Evolutionary conservation across 2,113 vertebrate species (phyloP).

Genomic region (Malurus alboscapulatus): DNA sequence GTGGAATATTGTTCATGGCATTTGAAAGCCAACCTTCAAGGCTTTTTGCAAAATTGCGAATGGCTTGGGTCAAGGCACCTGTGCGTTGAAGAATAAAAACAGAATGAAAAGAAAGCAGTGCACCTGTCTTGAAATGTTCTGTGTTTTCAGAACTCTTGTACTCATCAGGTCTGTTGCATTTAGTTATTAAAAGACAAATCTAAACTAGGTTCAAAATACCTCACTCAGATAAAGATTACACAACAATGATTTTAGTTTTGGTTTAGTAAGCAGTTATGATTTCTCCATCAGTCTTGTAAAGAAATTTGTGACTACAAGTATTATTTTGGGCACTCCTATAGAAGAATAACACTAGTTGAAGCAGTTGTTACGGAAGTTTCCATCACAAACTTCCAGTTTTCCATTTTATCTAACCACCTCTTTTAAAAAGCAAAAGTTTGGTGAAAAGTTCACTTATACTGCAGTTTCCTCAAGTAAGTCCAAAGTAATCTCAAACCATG

Average conservation of each 20-base stretch:
- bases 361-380: not conserved
- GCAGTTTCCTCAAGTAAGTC: not conserved
- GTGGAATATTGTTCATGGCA: conserved; percentile 97
- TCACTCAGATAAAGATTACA: not conserved
- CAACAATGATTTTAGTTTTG: not conserved
- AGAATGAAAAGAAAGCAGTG: conserved; percentile 54
- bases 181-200: not conserved
- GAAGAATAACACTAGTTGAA: not conserved
- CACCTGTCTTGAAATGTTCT: not conserved
- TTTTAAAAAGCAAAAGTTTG: not conserved
- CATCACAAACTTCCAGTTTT: not conserved
- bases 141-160: not conserved
- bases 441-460: not conserved
- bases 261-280: not conserved
- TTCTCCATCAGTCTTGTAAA: not conserved
- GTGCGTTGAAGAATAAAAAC: conserved; percentile 62
- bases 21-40: conserved; percentile 98
- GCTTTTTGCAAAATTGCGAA: conserved; percentile 99
- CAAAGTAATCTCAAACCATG: not conserved
- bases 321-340: not conserved
- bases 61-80: conserved; percentile 99
- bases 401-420: not conserved
- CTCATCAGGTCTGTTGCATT: not conserved
- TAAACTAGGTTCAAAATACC: not conserved
- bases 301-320: not conserved